Evolutionary conservation across 2,888 invertebrate genomes (phyloP).

Genomic region (Danaus chrysippus): DNA sequence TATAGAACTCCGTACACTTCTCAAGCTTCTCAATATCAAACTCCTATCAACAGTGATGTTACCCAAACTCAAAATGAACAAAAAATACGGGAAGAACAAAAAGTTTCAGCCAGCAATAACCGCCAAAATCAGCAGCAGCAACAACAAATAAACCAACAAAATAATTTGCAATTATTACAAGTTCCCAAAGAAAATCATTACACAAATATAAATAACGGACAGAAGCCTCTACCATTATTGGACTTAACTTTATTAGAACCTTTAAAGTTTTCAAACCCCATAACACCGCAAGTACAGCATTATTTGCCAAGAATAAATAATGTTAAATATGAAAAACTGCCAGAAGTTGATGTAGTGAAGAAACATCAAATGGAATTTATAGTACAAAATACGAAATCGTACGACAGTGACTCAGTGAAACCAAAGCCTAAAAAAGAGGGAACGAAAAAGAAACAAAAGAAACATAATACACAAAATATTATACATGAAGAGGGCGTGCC

Average conservation of each 20-base stretch:
- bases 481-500: constrained; percentile 44
- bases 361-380: constrained; percentile 54
- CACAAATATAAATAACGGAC: constrained; percentile 57
- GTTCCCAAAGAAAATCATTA: constrained; percentile 40
- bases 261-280: constrained; percentile 64
- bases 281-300: constrained; percentile 73
- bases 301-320: constrained; percentile 63
- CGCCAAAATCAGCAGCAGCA: constrained; percentile 32
- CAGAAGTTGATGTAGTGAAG: constrained; percentile 45
- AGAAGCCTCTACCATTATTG: constrained; percentile 59
- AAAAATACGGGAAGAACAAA: constrained; percentile 37
- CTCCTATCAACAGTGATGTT: constrained; percentile 49
- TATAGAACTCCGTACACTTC: constrained; percentile 10
- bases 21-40: constrained; percentile 41
- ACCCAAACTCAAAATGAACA: constrained; percentile 42
- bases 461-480: constrained; percentile 36
- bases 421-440: constrained; percentile 43
- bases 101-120: constrained; percentile 21
- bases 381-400: constrained; percentile 52
- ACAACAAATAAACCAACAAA: constrained; percentile 37
- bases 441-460: constrained; percentile 47
- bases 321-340: constrained; percentile 57
- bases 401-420: constrained; percentile 47
- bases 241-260: constrained; percentile 68
- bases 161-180: constrained; percentile 45